Conservation (phyloP, 2,888 invertebrate species). For the Pyrocoelia pectoralis region DNA sequence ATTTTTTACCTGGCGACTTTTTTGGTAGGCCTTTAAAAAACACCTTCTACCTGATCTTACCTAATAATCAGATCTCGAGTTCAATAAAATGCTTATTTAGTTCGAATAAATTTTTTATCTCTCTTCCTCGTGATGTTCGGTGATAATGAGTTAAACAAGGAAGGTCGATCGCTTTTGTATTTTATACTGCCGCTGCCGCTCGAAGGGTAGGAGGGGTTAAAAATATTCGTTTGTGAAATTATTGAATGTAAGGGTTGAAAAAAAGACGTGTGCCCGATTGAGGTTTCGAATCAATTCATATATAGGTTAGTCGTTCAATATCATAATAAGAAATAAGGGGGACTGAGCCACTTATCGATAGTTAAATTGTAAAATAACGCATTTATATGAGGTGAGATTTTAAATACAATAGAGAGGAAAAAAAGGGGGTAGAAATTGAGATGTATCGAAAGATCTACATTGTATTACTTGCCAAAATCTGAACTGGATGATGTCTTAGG, state of each 20-base stretch:
- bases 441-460: slow-evolving; percentile 31
- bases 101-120: slow-evolving; percentile 11
- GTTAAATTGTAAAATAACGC: slow-evolving; percentile 36
- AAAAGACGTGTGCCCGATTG: slow-evolving; percentile 34
- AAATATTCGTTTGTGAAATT: background rate
- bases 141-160: slow-evolving; percentile 5
- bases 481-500: background rate
- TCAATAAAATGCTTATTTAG: slow-evolving; percentile 39
- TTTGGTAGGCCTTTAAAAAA: slow-evolving; percentile 39
- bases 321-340: slow-evolving; percentile 17
- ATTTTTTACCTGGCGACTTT: slow-evolving; percentile 48
- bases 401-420: slow-evolving; percentile 19
- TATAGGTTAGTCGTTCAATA: slow-evolving; percentile 36
- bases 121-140: background rate
- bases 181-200: background rate
- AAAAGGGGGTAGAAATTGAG: slow-evolving; percentile 30
- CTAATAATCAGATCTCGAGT: slow-evolving; percentile 49
- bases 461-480: slow-evolving; percentile 30
- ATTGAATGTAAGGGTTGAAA: background rate
- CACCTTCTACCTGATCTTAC: slow-evolving; percentile 51
- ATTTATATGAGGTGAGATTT: slow-evolving; percentile 36
- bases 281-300: slow-evolving; percentile 36
- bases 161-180: background rate
- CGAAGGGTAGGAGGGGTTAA: background rate
- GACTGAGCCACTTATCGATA: slow-evolving; percentile 37